Conservation (phyloP, 2,113 vertebrate genomes). For the Psettodes erumei region DNA sequence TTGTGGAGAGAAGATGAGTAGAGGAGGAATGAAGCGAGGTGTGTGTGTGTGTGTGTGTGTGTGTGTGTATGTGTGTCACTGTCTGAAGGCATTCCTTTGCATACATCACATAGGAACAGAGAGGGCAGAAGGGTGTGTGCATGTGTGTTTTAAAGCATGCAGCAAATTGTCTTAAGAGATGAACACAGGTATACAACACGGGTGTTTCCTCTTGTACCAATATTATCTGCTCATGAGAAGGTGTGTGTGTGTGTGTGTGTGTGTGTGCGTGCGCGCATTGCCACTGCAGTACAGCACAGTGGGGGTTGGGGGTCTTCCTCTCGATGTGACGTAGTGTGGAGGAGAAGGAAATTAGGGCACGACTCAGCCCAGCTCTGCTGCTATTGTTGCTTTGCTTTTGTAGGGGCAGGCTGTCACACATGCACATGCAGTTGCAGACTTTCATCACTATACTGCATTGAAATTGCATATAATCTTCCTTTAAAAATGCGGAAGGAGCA, state of each 20-base stretch:
- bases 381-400: constrained; percentile 63
- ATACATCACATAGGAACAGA: constrained; percentile 33
- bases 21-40: not conserved
- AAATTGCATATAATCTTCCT: not conserved
- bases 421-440: not conserved
- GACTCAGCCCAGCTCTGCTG: constrained; percentile 44
- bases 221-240: not conserved
- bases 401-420: constrained; percentile 11
- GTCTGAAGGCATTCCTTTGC: constrained; percentile 55
- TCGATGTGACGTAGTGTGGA: constrained; percentile 52
- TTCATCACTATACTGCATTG: not conserved
- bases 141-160: not conserved
- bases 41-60: too few species aligned
- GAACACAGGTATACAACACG: constrained; percentile 6
- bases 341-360: constrained; percentile 72
- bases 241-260: not conserved
- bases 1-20: constrained; percentile 3
- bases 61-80: too few species aligned
- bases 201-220: not conserved
- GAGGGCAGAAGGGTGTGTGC: constrained; percentile 15
- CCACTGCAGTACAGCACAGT: constrained; percentile 41
- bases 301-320: constrained; percentile 73
- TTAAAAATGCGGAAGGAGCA: not conserved
- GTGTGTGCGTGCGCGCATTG: not conserved
- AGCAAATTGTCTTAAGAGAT: constrained; percentile 7